phyloP scores from a whole-genome alignment of 2,113 vertebrate genomes.

The Macrotus californicus region DNA sequence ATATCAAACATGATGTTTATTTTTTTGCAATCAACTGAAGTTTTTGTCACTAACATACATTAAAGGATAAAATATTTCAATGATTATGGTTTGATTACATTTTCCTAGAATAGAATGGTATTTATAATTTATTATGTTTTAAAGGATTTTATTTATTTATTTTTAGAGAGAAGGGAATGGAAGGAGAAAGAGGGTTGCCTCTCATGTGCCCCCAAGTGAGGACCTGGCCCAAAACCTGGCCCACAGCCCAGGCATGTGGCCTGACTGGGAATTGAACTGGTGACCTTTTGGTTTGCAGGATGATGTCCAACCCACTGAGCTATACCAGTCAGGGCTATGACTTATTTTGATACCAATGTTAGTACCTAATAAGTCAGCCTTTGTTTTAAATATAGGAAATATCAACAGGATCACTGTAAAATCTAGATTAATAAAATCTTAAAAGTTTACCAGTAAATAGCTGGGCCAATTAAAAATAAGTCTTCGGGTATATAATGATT shows the following conservation, averaged over 20 bases:
- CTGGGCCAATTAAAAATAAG: neutral
- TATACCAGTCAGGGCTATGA: neutral
- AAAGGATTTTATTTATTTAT: neutral
- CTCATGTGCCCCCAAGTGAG: too few relatives aligned
- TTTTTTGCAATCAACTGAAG: constrained; percentile 44
- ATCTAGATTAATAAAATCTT: constrained; percentile 5
- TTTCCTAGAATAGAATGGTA: constrained; percentile 7
- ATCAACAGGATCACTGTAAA: neutral
- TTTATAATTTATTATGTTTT: neutral
- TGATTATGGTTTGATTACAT: neutral
- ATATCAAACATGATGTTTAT: constrained; percentile 42
- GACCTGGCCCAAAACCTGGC: too few relatives aligned
- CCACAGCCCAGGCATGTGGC: too few relatives aligned
- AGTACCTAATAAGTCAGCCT: neutral
- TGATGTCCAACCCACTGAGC: too few relatives aligned
- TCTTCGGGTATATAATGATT: neutral
- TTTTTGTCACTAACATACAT: constrained; percentile 25
- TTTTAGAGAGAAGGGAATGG: too few relatives aligned
- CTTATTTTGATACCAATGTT: neutral
- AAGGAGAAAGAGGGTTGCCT: too few relatives aligned
- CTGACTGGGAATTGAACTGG: too few relatives aligned
- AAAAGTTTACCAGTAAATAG: neutral
- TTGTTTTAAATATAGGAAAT: constrained; percentile 21
- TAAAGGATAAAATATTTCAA: constrained; percentile 41
- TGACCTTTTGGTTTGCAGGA: too few relatives aligned